Conservation (phyloP, 2,888 invertebrate species). For the Aelia acuminata region DNA sequence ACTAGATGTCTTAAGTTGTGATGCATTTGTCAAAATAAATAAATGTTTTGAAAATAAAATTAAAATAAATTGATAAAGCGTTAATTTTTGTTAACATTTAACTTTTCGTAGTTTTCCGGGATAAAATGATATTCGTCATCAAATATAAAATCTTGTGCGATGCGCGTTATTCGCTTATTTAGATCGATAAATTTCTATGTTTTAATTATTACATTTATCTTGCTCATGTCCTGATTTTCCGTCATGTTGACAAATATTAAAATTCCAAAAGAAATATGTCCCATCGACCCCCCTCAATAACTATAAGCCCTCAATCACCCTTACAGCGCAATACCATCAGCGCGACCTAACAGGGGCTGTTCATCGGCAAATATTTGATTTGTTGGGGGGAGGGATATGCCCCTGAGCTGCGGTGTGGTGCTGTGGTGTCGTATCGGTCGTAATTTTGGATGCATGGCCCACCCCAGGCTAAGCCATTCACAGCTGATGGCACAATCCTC, state of each 20-base stretch:
- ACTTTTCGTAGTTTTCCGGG: too few species aligned
- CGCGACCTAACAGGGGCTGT: neutral
- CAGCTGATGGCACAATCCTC: conserved; percentile 27
- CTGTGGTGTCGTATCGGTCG: neutral
- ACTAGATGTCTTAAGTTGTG: too few species aligned
- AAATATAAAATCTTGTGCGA: too few species aligned
- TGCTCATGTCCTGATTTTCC: neutral
- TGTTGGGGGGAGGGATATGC: neutral
- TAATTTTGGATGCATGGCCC: conserved; percentile 2
- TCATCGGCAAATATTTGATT: conserved; percentile 28
- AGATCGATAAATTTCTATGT: too few species aligned
- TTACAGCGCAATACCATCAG: neutral
- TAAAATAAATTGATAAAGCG: too few species aligned
- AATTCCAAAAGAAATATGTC: neutral
- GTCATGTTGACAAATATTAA: neutral
- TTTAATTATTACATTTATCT: neutral
- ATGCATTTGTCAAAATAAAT: too few species aligned
- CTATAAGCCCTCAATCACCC: neutral
- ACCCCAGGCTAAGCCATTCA: conserved; percentile 1
- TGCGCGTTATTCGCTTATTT: too few species aligned
- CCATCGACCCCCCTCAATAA: too few species aligned
- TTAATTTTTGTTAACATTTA: too few species aligned
- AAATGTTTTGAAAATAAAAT: too few species aligned
- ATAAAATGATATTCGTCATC: too few species aligned
- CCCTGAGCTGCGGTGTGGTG: neutral